A percentile compares a stretch with the other conserved stretches of the same genome.
phyloP scores from a whole-genome alignment of 2,797 vertebrate genomes.

The Octomys mimax region DNA sequence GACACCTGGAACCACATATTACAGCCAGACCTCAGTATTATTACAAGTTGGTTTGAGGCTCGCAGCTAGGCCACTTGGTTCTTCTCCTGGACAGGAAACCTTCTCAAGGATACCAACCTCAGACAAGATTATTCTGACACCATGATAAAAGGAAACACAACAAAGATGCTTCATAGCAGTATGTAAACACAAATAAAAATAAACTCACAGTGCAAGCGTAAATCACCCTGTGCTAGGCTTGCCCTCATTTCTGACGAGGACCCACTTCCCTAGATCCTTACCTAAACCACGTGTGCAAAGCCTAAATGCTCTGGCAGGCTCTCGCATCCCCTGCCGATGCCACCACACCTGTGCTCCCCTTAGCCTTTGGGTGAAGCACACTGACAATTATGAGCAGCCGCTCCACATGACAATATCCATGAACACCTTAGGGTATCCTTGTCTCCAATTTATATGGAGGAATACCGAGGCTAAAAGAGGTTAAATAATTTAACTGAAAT shows the following conservation, averaged over 20 bases:
- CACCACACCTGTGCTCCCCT: neutral
- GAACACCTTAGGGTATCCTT: neutral
- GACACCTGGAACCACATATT: neutral
- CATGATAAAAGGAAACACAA: neutral
- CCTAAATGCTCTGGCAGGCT: neutral
- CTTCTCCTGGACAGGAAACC: neutral
- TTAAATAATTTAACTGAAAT: neutral
- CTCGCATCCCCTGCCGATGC: neutral
- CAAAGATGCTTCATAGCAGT: neutral
- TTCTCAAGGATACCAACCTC: neutral
- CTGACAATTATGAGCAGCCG: neutral
- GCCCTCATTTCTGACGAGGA: neutral
- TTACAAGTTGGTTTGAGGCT: neutral
- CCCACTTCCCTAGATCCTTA: neutral
- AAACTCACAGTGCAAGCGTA: neutral
- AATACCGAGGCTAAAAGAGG: neutral
- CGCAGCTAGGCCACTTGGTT: neutral
- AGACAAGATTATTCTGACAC: neutral
- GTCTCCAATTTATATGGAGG: neutral
- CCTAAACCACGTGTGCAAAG: neutral
- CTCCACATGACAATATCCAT: neutral
- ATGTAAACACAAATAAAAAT: neutral
- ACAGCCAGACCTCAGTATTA: neutral
- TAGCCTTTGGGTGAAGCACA: neutral
- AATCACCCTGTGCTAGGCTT: too few species aligned